These are phyloP conservation scores for Setophaga coronata DNA, from an alignment of 2,113 vertebrate genomes.

Conservation along the genomic window DNA sequence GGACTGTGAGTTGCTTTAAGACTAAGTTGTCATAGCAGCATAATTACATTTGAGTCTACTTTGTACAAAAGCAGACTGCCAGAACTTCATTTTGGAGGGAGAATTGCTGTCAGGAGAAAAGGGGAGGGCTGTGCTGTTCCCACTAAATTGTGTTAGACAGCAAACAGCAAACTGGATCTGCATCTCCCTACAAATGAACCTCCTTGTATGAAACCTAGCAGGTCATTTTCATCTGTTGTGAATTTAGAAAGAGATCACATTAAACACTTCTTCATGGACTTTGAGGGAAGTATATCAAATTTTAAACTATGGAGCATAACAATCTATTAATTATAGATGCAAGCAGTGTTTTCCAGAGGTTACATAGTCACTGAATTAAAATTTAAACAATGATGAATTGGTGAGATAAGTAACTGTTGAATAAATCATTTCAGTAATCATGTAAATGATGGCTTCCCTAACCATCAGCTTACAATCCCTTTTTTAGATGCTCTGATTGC, in stretches of 20 bases:
- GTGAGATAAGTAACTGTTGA: background rate
- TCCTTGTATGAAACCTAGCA: background rate
- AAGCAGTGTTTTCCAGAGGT: constrained; percentile 8
- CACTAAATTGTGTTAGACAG: constrained; percentile 35
- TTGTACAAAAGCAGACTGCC: constrained; percentile 26
- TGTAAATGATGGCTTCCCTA: background rate
- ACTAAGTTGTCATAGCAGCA: constrained; percentile 63
- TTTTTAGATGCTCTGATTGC: background rate
- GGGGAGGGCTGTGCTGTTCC: background rate
- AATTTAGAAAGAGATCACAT: background rate
- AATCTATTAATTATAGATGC: constrained; percentile 24
- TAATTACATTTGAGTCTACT: constrained; percentile 55
- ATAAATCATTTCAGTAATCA: constrained; percentile 22
- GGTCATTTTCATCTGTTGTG: background rate
- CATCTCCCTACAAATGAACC: constrained; percentile 2
- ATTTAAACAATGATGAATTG: constrained; percentile 34
- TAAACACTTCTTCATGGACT: background rate
- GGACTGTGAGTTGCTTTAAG: background rate
- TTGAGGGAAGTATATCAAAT: background rate
- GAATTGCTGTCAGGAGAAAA: constrained; percentile 28
- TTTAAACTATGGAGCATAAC: background rate
- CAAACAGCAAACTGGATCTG: constrained; percentile 21
- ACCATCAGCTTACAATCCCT: background rate
- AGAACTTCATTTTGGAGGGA: constrained; percentile 33
- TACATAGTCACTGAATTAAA: constrained; percentile 42